Evolutionary conservation across 1,140 invertebrate genomes (phyloP).

Genomic region (Homalodisca vitripennis): DNA sequence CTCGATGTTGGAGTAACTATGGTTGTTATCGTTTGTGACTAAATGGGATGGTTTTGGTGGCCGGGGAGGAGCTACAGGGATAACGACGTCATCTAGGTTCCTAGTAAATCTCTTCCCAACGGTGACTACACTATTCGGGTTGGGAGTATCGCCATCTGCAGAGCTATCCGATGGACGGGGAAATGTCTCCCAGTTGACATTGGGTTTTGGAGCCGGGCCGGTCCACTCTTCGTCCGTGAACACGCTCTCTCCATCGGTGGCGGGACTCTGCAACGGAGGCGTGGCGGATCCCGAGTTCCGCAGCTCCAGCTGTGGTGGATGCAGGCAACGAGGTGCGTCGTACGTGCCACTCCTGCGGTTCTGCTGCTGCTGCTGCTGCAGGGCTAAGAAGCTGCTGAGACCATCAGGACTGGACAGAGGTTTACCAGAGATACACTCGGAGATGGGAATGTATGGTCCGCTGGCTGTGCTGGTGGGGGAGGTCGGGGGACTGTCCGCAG

Average conservation of each 20-base stretch:
- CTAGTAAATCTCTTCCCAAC: slow-evolving; percentile 55
- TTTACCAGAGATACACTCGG: slow-evolving; percentile 86
- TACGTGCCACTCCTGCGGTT: slow-evolving; percentile 48
- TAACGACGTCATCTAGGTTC: slow-evolving; percentile 39
- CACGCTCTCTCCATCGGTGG: slow-evolving; percentile 55
- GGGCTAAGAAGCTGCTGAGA: slow-evolving; percentile 30
- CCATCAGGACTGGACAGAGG: slow-evolving; percentile 47
- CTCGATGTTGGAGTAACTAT: slow-evolving; percentile 44
- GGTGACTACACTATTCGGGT: slow-evolving; percentile 52
- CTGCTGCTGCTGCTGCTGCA: background rate
- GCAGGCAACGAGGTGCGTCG: slow-evolving; percentile 53
- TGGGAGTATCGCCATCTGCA: slow-evolving; percentile 50
- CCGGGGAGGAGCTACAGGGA: slow-evolving; percentile 60
- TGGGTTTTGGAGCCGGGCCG: slow-evolving; percentile 34
- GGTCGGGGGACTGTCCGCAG: slow-evolving; percentile 57
- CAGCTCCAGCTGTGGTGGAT: slow-evolving; percentile 40
- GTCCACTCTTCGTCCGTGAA: slow-evolving; percentile 59
- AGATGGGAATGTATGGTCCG: slow-evolving; percentile 78
- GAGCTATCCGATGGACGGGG: slow-evolving; percentile 56
- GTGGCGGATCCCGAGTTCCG: slow-evolving; percentile 38
- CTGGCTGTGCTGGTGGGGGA: slow-evolving; percentile 59
- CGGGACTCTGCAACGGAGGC: slow-evolving; percentile 54
- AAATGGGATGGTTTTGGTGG: slow-evolving; percentile 73
- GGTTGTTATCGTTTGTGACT: slow-evolving; percentile 43
- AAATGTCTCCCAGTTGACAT: slow-evolving; percentile 58